These are phyloP conservation scores for Halichoerus grypus DNA, from an alignment of 2,113 vertebrate species.

Conservation along the genomic window DNA sequence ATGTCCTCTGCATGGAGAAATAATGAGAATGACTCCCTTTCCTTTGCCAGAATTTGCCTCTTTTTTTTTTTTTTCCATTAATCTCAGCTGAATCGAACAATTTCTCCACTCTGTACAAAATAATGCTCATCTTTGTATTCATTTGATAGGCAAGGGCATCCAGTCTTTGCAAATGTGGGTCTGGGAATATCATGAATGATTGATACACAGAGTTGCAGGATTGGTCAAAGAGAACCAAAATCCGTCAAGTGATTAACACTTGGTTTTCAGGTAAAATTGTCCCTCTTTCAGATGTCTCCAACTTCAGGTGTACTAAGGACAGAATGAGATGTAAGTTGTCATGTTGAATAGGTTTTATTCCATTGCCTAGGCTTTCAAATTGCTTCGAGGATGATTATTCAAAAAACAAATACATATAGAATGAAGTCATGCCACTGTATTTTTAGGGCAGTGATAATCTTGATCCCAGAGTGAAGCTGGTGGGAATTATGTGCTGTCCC, in stretches of 20 bases:
- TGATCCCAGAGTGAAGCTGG: slow-evolving; percentile 58
- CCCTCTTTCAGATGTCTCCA: slow-evolving; percentile 55
- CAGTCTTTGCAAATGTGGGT: slow-evolving; percentile 65
- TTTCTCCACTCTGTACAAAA: slow-evolving; percentile 67
- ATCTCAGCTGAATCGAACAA: slow-evolving; percentile 68
- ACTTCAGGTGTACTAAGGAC: not conserved
- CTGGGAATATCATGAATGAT: slow-evolving; percentile 74
- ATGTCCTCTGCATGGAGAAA: slow-evolving; percentile 60
- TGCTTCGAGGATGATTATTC: slow-evolving; percentile 64
- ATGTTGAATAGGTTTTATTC: slow-evolving; percentile 49
- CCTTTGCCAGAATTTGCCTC: slow-evolving; percentile 68
- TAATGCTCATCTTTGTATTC: slow-evolving; percentile 72
- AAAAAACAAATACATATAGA: slow-evolving; percentile 55
- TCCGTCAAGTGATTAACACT: slow-evolving; percentile 43
- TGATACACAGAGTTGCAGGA: slow-evolving; percentile 50
- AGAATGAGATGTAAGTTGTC: slow-evolving; percentile 29
- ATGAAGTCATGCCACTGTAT: not conserved
- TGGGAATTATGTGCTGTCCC: slow-evolving; percentile 12
- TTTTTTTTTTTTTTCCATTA: slow-evolving; percentile 52
- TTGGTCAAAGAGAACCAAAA: slow-evolving; percentile 63
- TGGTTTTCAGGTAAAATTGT: slow-evolving; percentile 49
- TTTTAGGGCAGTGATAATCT: slow-evolving; percentile 34
- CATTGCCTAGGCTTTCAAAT: slow-evolving; percentile 54
- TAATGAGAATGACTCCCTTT: slow-evolving; percentile 56
- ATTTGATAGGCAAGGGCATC: slow-evolving; percentile 73